Base-by-base conservation (phyloP, 2,113 vertebrate genomes). In the Aramus guarauna region DNA sequence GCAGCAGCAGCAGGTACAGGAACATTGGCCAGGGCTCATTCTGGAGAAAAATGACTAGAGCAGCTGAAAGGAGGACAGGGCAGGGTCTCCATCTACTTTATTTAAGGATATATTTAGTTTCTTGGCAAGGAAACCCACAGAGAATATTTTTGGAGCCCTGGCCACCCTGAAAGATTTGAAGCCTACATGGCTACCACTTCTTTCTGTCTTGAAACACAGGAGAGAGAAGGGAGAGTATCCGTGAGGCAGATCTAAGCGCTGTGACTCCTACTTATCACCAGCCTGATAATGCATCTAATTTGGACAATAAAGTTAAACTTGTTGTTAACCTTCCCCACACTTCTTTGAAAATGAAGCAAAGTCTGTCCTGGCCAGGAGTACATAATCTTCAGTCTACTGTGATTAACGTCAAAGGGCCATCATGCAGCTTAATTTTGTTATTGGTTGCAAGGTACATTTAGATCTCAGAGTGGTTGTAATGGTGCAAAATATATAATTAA, bases 341-440 rank as follows among this genome's bases (percentile, higher is more conserved):
- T 55, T 92, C 67, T 97, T 80, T 91, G 72, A 86, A 94, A 89
- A 32, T 32, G 80, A 91, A 92, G 9, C 37, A 76, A 93, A 76
- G 11, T 72, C 45, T 68, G 3, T 62, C 77, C 75, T 80, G 72
- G 63, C 53, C 22, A 64, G 64, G 37, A 64, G 45, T 80, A 58
- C n/a, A 6, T 74, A 91, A 91, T 71, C 34, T 63, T 86, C 0
- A 0, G 24, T 68, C 24, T 79, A 85, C 84, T 0, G 0, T 45
- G 58, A 68, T 52, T 90, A 79, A 32, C 50, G 48, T 94, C 87
- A 88, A 60, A 88, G 81, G 22, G 39, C 29, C 48, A 53, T n/a
- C 1, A 0, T 63, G 64, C 26, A 90, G 36, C 27, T 93, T 75
- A 60, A 90, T 95, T 94, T 41, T 95, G 47, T 84, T 89, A 50